These are phyloP conservation scores for Drosophila teissieri DNA, from an alignment of 1,140 invertebrate species.

Conservation along the genomic window DNA sequence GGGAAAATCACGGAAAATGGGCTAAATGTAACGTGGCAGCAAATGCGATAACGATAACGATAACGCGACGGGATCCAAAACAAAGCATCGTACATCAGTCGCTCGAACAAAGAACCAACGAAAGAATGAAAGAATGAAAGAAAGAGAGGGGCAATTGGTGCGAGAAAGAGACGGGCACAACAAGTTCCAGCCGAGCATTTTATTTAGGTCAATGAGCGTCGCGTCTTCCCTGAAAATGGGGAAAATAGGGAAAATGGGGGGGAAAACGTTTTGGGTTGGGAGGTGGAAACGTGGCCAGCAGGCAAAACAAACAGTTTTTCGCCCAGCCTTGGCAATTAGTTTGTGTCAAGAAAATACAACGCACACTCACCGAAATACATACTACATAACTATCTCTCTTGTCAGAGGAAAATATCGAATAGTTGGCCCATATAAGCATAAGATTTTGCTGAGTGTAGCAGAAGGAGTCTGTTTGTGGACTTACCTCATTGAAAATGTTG, in stretches of 20 bases:
- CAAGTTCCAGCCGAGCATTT: conserved; percentile 60
- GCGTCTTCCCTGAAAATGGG: conserved; percentile 1
- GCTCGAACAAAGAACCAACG: conserved; percentile 40
- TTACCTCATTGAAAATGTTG: conserved; percentile 91
- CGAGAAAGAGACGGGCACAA: conserved; percentile 2
- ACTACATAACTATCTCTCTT: no score
- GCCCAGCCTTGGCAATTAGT: conserved; percentile 48
- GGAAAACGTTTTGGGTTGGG: no score
- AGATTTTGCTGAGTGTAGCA: background rate
- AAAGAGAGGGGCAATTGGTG: background rate
- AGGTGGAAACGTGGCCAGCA: conserved; percentile 28
- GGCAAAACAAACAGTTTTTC: conserved; percentile 42
- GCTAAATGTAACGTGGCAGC: conserved; percentile 49
- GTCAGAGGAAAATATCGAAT: no score
- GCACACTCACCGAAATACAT: background rate
- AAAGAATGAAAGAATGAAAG: background rate
- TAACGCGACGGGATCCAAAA: conserved; percentile 47
- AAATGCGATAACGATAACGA: conserved; percentile 70
- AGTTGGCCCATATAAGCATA: no score
- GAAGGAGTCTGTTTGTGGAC: conserved; percentile 22
- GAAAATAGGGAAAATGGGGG: no score
- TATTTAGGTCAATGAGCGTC: conserved; percentile 78
- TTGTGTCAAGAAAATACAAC: conserved; percentile 20
- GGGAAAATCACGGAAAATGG: conserved; percentile 11
- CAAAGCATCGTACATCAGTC: conserved; percentile 47